Evolutionary conservation across 2,888 invertebrate species (phyloP).

Genomic region (Campaea margaritaria): DNA sequence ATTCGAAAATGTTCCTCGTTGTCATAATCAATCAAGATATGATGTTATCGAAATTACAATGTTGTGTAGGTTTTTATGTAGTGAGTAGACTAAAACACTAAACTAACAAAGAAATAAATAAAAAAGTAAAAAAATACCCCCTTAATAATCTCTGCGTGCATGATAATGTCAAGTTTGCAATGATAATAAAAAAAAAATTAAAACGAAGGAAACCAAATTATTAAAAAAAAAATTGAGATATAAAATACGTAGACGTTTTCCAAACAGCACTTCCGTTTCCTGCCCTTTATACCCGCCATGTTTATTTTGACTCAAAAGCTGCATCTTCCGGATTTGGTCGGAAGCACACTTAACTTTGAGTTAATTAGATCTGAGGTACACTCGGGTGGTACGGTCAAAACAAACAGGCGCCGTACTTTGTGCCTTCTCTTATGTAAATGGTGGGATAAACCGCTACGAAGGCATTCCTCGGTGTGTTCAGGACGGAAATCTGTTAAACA

Average conservation of each 20-base stretch:
- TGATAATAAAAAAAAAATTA: too few species aligned
- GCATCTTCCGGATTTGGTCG: constrained; percentile 42
- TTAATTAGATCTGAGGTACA: constrained; percentile 47
- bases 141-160: too few species aligned
- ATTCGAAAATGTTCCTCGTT: too few species aligned
- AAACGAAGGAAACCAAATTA: too few species aligned
- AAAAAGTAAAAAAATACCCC: too few species aligned
- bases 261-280: constrained; percentile 8
- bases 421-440: constrained; percentile 57
- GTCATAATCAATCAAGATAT: too few species aligned
- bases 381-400: constrained; percentile 45
- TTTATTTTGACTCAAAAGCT: constrained; percentile 42
- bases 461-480: constrained; percentile 27
- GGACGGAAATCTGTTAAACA: constrained; percentile 24
- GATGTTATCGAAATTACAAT: too few species aligned
- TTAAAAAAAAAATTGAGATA: too few species aligned
- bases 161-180: too few species aligned
- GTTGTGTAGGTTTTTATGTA: too few species aligned
- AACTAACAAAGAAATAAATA: too few species aligned
- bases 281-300: constrained; percentile 35
- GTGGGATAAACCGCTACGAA: constrained; percentile 34
- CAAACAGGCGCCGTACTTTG: constrained; percentile 37
- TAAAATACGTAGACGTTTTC: background rate
- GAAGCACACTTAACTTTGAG: constrained; percentile 46
- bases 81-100: too few species aligned